Conservation (phyloP, 2,797 vertebrate genomes). For the Chiloscyllium punctatum region DNA sequence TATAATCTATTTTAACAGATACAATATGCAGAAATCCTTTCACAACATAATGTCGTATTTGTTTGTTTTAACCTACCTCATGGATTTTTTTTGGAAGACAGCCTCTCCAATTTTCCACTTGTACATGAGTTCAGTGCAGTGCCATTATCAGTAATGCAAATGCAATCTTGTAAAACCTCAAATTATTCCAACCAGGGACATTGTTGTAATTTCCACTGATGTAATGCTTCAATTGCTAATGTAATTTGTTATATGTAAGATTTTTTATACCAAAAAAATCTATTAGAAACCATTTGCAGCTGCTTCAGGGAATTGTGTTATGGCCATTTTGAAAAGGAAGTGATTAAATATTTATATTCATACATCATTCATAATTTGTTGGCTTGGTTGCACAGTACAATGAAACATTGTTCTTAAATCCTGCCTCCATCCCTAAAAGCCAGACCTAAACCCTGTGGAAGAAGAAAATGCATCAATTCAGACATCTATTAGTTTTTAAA, state of each 20-base stretch:
- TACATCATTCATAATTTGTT: slow-evolving; percentile 30
- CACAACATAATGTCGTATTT: too few species aligned
- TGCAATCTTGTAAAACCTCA: neutral
- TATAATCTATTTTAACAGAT: slow-evolving; percentile 4
- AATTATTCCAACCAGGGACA: neutral
- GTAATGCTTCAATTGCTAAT: neutral
- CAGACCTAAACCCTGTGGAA: neutral
- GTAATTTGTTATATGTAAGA: neutral
- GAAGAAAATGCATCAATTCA: neutral
- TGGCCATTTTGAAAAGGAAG: neutral
- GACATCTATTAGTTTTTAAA: neutral
- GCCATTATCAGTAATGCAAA: neutral
- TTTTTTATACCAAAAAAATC: neutral
- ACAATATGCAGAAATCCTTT: neutral
- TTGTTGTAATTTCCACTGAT: slow-evolving; percentile 22
- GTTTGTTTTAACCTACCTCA: neutral
- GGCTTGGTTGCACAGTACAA: slow-evolving; percentile 13
- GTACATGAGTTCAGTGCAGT: neutral
- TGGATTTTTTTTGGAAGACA: neutral
- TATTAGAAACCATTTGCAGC: neutral
- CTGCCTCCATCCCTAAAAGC: neutral
- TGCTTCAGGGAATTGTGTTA: slow-evolving; percentile 14
- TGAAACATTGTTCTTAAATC: slow-evolving; percentile 11
- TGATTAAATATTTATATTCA: slow-evolving; percentile 16
- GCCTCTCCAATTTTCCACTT: neutral